Base-by-base conservation (phyloP, 2,113 vertebrate species). In the Sylvietta virens region DNA sequence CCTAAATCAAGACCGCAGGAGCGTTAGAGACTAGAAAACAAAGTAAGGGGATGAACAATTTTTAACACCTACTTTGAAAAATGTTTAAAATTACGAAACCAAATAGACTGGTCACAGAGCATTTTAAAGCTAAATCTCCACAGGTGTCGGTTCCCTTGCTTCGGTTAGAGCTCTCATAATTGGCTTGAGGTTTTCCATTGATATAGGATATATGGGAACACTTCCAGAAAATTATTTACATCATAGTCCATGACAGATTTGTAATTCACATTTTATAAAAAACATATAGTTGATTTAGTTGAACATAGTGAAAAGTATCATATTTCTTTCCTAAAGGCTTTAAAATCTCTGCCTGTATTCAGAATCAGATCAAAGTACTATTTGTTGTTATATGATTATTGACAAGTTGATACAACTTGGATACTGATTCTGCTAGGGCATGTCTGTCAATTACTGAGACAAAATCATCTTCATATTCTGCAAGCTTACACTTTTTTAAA, bases 221-320 rank as follows among this genome's bases (percentile, higher is more conserved):
- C 26, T 37, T 78, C 10, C 2, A 16, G 66, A 79, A 85, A 47
- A 74, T 10, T 61, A 44, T 35, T 90, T 84, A 30, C 4, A 2
- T 62, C 13, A 9, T 48, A 70, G 37, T 62, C 54, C 3, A 3
- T 81, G 31, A 67, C 21, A 50, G 21, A 82, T 71, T 42, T 71
- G 33, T 37, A 54, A 35, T 44, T 81, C 54, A 7, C 12, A 8
- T 8, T 11, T 48, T 42, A 31, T 27, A 7, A 4, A 58, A 80
- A 51, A 1, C 2, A 22, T 88, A 6, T 66, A 27, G 40, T 81
- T 87, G 21, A 39, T 74, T 50, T 54, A 65, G 11, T 79, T 88
- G 47, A 71, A 40, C 0, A 0, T 19, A 39, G 15, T 66, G 51
- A 56, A 81, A 76, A 66, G 9, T 3, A 66, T 35, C 2, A 4